Evolutionary conservation across 2,888 invertebrate species (phyloP), one percentile per base, ranked within the genome.

Genomic region (Didymodactylos carnosus): DNA sequence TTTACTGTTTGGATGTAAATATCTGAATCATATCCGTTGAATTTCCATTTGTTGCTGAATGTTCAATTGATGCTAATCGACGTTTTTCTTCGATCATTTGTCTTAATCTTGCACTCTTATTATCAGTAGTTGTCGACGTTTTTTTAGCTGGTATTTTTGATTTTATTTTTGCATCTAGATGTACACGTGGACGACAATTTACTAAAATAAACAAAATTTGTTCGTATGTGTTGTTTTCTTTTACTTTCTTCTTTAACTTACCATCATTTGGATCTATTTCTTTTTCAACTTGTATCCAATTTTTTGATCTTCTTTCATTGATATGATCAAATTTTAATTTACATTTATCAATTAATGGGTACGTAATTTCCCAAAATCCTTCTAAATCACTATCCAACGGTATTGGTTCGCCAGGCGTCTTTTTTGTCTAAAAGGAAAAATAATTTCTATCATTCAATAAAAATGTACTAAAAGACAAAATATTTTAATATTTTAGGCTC

Each of bases 301-400:
- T 81, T 76, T 83, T 82, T 69, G 80, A 78, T 70, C 80, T 78
- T 76, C 84, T 80, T 69, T 78, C 75, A 19, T 82, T 81, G 40
- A 84, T 80, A 71, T 84, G 83, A 19, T 87, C 86, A 82, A 91
- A 92, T 78, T 91, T 84, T 7, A 87, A 87, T 81, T 92, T 88
- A 73, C 94, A 88, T 80, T 93, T 90, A 76, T 88, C 88, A 27
- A 94, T 90, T 84, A 94, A 94, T 71, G 94, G 86, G 82, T 89
- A 88, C 39, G 94, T 92, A 92, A 95, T 93, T 83, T 95, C 94
- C 94, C 94, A 95, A 86, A 95, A 95, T 0, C 94, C 95, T 79
- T 91, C 91, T 76, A 95, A 86, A 83, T 95, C 95, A 79, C 90
- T 89, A 77, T 88, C 85, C 1, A 92, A 93, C 13, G 94, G 94